Evolutionary conservation across 2,113 vertebrate species (phyloP).

Genomic region (Gambusia holbrooki): DNA sequence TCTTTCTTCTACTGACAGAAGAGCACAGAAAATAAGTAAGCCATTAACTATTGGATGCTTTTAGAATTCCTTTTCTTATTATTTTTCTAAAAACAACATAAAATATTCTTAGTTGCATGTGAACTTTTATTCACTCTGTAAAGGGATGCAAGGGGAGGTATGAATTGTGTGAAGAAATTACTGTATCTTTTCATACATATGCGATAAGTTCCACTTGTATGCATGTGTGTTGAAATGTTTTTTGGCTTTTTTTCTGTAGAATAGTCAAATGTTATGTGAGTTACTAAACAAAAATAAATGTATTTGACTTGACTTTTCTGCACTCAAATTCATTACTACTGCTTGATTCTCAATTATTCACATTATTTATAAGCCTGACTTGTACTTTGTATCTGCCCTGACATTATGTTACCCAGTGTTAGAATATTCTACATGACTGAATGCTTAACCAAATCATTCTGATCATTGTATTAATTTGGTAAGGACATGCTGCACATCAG

Average conservation of each 20-base stretch:
- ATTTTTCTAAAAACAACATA: not conserved
- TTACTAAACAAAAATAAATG: constrained; percentile 21
- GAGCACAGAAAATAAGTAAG: constrained; percentile 3
- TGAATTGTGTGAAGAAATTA: constrained; percentile 29
- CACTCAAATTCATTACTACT: constrained; percentile 1
- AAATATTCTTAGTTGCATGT: not conserved
- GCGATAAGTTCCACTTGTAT: constrained; percentile 47
- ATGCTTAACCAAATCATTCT: constrained; percentile 10
- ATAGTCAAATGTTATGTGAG: constrained; percentile 37
- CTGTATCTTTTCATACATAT: constrained; percentile 38
- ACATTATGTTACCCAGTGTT: constrained; percentile 11
- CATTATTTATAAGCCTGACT: constrained; percentile 16
- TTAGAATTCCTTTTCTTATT: not conserved
- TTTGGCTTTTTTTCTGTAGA: constrained; percentile 1
- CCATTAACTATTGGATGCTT: constrained; percentile 25
- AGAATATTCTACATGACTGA: constrained; percentile 7
- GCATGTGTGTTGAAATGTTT: constrained; percentile 41
- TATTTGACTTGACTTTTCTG: constrained; percentile 17
- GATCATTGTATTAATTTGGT: not conserved
- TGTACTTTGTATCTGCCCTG: constrained; percentile 6
- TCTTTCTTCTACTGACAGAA: constrained; percentile 14
- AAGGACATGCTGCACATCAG: not conserved
- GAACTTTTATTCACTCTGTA: constrained; percentile 17
- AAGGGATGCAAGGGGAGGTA: constrained; percentile 1
- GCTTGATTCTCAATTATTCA: constrained; percentile 29